Evolutionary conservation across 1,140 invertebrate genomes (phyloP), one percentile per base, ranked within the genome.

Genomic region (Hylaeus volcanicus): DNA sequence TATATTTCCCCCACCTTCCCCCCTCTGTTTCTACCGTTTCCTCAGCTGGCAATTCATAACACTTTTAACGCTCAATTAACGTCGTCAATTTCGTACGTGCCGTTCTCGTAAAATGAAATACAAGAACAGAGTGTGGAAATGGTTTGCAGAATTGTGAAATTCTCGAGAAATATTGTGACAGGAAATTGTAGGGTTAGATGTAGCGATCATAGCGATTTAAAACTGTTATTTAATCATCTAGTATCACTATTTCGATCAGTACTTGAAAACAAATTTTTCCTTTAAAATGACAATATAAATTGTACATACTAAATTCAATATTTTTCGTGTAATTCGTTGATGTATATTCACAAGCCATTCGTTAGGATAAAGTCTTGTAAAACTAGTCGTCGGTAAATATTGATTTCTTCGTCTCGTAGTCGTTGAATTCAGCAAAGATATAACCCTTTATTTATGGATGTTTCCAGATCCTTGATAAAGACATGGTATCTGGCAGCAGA

Each of bases 401-500:
- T 51, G 12, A 39, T 63, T 1, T 15, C 45, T 14, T 12, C 53
- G 39, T 51, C 6, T 43, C 68, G 6, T 43, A 53, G 63, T 41
- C 15, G 5, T n/a, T 14, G 15, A 78, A 26, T 3, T 4, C 53
- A 11, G 9, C 26, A 6, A 14, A 48, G 39, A 11, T 15, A 41
- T 15, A 43, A 37, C n/a, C 37, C 37, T 43, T 74, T 51, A 45
- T 41, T 43, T 39, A 14, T 58, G 78, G 60, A 58, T 26, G 45
- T 48, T 45, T 9, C 26, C 14, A n/a, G 39, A 70, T 64, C 72
- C 61, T 26, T 65, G 79, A 78, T 70, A 74, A 78, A 85, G 79
- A 82, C 83, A 85, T 37, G 75, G 71, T 80, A 84, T 83, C 70
- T 83, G 70, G 65, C 60, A 43, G 43, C 58, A 56, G 69, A 86